These are phyloP conservation scores for Lycocorax pyrrhopterus DNA, from an alignment of 2,113 vertebrate species.

Conservation along the genomic window DNA sequence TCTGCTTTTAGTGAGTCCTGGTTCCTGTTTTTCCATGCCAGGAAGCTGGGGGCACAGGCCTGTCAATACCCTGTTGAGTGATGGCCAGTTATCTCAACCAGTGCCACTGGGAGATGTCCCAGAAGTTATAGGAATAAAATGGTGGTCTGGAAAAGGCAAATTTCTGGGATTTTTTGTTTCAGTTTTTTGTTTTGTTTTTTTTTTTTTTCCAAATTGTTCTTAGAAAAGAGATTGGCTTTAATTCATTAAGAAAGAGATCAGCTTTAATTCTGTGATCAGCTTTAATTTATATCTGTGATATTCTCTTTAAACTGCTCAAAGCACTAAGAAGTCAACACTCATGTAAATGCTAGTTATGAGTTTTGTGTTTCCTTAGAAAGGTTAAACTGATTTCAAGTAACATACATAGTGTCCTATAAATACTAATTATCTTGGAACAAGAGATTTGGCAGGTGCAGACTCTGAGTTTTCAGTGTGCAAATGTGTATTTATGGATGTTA, in stretches of 20 bases:
- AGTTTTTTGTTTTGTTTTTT: neutral
- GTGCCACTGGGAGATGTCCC: neutral
- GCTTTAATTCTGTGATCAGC: neutral
- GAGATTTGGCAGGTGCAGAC: neutral
- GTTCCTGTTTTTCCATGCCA: neutral
- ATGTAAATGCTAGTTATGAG: neutral
- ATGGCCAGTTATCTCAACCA: neutral
- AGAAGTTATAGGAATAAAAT: neutral
- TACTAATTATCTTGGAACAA: neutral
- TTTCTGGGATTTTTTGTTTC: neutral
- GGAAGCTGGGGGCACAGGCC: fast-evolving
- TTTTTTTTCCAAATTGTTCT: neutral
- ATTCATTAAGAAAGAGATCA: neutral
- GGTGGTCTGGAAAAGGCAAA: neutral
- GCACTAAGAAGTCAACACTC: neutral
- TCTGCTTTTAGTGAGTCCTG: neutral
- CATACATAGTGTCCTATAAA: neutral
- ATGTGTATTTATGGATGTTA: neutral
- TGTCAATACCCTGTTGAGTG: too few species aligned
- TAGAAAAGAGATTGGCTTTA: neutral
- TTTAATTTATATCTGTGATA: neutral
- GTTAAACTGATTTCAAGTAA: neutral
- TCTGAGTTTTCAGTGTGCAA: neutral
- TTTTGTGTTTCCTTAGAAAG: neutral
- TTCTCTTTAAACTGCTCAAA: neutral